phyloP scores from a whole-genome alignment of 2,797 vertebrate genomes.

The Takifugu rubripes region DNA sequence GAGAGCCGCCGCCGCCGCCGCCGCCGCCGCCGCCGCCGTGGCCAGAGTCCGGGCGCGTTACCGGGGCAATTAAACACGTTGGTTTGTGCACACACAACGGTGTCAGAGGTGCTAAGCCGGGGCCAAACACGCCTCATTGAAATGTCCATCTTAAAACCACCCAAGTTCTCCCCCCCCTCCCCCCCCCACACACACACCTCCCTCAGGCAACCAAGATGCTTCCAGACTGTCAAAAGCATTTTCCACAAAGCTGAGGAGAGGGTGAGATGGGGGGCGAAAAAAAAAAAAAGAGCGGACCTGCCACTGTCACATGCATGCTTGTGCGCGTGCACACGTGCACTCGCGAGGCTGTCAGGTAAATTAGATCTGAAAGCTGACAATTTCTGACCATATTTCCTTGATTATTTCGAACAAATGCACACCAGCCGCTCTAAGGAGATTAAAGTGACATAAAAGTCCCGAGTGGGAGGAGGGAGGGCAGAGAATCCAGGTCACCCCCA shows the following conservation, averaged over 20 bases:
- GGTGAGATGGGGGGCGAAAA: conserved; percentile 19
- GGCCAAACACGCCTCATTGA: conserved; percentile 68
- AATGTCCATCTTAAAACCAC: conserved; percentile 75
- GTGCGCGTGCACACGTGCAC: conserved; percentile 65
- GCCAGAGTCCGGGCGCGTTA: conserved; percentile 61
- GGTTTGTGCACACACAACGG: conserved; percentile 59
- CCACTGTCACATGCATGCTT: conserved; percentile 73
- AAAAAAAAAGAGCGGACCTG: conserved; percentile 62
- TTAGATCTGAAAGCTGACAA: conserved; percentile 99
- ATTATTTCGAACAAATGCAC: conserved; percentile 99
- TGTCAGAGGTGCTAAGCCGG: conserved; percentile 66
- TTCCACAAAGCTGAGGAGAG: conserved; percentile 79
- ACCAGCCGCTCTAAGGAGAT: conserved; percentile 99
- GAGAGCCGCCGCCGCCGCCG: neutral
- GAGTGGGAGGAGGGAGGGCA: conserved; percentile 97
- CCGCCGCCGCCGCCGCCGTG: conserved; percentile 1
- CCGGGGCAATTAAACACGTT: conserved; percentile 67
- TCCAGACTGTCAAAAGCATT: conserved; percentile 85
- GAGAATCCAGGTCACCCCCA: conserved; percentile 99
- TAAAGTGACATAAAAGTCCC: conserved; percentile 99
- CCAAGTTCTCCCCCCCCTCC: conserved; percentile 74
- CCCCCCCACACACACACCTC: conserved; percentile 68
- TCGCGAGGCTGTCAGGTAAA: conserved; percentile 98
- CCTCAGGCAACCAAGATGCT: conserved; percentile 72
- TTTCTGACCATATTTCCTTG: conserved; percentile 99